Evolutionary conservation across 2,888 invertebrate genomes (phyloP).

Genomic region (Tuta absoluta): DNA sequence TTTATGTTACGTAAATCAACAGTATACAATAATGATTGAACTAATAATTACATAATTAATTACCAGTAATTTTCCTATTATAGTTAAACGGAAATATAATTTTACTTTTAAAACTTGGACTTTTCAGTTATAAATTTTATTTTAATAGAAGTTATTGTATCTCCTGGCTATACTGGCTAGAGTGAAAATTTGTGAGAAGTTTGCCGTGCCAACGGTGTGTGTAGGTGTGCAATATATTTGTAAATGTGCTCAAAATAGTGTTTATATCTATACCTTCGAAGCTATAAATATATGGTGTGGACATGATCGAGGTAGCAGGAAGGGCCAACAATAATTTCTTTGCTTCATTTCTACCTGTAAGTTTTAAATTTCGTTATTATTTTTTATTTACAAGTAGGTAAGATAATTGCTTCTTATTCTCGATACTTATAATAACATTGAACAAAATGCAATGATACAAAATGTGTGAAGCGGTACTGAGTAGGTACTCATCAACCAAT

Average conservation of each 20-base stretch:
- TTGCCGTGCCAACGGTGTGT: slow-evolving; percentile 50
- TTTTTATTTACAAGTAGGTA: background rate
- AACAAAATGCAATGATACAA: background rate
- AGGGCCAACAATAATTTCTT: slow-evolving; percentile 68
- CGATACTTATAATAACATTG: background rate
- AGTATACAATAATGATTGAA: background rate
- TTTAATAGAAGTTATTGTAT: background rate
- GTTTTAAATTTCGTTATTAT: slow-evolving; percentile 39
- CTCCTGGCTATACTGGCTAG: slow-evolving; percentile 8
- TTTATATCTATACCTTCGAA: slow-evolving; percentile 40
- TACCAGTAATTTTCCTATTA: background rate
- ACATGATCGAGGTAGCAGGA: slow-evolving; percentile 61
- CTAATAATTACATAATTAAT: background rate
- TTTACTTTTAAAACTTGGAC: too few relatives aligned
- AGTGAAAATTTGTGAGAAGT: slow-evolving; percentile 38
- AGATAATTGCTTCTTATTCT: background rate
- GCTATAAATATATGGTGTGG: slow-evolving; percentile 53
- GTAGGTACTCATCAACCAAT: too few relatives aligned
- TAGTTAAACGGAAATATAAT: too few relatives aligned
- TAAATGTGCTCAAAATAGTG: slow-evolving; percentile 54
- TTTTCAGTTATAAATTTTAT: background rate
- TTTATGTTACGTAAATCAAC: background rate
- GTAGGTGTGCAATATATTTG: slow-evolving; percentile 57
- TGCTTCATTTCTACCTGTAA: slow-evolving; percentile 73
- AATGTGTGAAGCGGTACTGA: background rate